Evolutionary conservation across 2,797 vertebrate species (phyloP), one percentile per base, ranked within the genome.

Genomic region (Pangasius macronema): DNA sequence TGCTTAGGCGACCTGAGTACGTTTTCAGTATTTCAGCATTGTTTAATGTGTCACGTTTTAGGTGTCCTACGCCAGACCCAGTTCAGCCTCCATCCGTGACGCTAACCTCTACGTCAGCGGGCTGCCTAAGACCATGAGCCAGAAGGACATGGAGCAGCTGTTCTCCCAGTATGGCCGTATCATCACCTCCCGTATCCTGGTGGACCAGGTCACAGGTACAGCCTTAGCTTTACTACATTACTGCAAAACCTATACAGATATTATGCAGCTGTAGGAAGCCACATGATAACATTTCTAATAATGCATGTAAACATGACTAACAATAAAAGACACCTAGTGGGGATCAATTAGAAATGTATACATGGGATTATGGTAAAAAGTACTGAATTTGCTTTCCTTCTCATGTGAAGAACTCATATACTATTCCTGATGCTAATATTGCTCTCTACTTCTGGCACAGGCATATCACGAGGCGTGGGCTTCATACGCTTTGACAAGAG

Each of bases 401-500:
- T 68, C 36, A 79, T 13, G 76, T 22, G 20, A 39, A 27, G 33
- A 59, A 36, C 30, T 36, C 30, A 13, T 55, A 36, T 46, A 61
- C 53, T 61, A 27, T 7, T 46, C 72, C 83, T 92, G 92, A 91
- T 94, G 92, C 89, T 95, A 93, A 96, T 91, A 91, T 93, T 91
- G 68, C 68, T 88, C 87, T 93, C 90, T 87, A 13, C 33, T 88
- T 6, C 90, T 85, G 91, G 80, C 91, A 86, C 96, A 98, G 98
- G 98, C 73, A 97, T 98, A 94, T 99, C 98, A 73, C 96, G 98
- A 91, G 98, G 98, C 68, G 98, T 99, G 91, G 98, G 98, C 1
- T 99, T 99, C 95, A 99, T 99, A 94, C 97, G 98, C 92, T 99
- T 99, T 65, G 98, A 99, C 96, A 99, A 99, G 93, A 96, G 98